These are phyloP conservation scores for Apteryx mantelli DNA, from an alignment of 2,113 vertebrate species.

Conservation along the genomic window DNA sequence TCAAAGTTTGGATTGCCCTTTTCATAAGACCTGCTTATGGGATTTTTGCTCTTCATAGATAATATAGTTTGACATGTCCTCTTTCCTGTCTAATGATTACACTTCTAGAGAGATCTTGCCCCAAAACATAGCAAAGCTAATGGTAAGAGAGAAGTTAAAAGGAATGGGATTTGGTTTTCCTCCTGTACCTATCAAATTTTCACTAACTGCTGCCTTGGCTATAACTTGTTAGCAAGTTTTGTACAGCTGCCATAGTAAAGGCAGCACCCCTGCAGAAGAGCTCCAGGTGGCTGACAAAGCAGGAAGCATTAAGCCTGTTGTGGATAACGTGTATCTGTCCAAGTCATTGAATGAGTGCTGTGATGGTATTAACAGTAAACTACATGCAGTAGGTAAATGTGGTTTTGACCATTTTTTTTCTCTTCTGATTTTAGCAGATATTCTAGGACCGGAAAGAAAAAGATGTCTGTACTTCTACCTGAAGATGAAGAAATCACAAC, in stretches of 20 bases:
- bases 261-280: background rate
- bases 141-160: background rate
- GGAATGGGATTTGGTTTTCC: background rate
- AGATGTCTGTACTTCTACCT: background rate
- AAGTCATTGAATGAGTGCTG: too few species aligned
- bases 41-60: background rate
- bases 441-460: background rate
- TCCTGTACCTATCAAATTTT: background rate
- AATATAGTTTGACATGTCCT: background rate
- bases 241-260: background rate
- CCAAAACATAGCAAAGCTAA: background rate
- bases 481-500: background rate
- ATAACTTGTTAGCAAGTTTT: background rate
- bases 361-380: background rate
- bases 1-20: background rate
- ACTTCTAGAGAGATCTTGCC: background rate
- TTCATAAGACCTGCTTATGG: accelerated
- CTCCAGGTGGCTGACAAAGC: background rate
- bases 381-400: background rate
- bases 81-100: background rate
- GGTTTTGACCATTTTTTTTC: background rate
- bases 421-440: background rate
- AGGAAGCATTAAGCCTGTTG: background rate
- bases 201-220: background rate
- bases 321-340: background rate